Conservation (phyloP, 2,797 vertebrate genomes). For the Sebastes umbrosus region DNA sequence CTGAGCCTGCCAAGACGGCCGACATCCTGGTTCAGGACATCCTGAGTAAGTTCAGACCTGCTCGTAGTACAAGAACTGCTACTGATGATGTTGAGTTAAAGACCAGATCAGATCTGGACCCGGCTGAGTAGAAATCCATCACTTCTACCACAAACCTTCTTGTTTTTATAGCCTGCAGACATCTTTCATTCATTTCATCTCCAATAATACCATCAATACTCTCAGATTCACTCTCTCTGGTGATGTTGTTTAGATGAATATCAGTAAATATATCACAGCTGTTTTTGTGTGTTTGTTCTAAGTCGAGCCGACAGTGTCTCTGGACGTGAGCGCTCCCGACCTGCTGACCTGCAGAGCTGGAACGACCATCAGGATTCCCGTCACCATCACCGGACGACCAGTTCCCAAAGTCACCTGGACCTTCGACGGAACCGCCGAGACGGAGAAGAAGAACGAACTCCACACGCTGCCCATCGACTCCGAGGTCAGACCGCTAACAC, state of each 20-base stretch:
- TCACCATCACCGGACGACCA: conserved; percentile 89
- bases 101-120: not conserved
- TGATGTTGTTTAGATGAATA: not conserved
- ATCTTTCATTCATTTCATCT: not conserved
- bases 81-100: not conserved
- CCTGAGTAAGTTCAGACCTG: conserved; percentile 83
- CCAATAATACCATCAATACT: no score
- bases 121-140: no score
- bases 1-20: conserved; percentile 89
- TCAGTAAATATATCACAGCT: not conserved
- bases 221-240: no score
- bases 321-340: conserved; percentile 89
- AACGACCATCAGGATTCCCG: conserved; percentile 89
- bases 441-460: conserved; percentile 89
- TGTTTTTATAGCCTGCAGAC: not conserved
- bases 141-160: not conserved
- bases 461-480: conserved; percentile 92
- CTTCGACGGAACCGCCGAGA: conserved; percentile 93
- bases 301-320: conserved; percentile 89
- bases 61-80: not conserved
- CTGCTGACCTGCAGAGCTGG: conserved; percentile 89
- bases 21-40: conserved; percentile 92
- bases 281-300: conserved; percentile 55
- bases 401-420: conserved; percentile 93
- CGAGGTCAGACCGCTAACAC: conserved; percentile 79